Conservation (phyloP, 2,888 invertebrate genomes). For the Pammene aurita region DNA sequence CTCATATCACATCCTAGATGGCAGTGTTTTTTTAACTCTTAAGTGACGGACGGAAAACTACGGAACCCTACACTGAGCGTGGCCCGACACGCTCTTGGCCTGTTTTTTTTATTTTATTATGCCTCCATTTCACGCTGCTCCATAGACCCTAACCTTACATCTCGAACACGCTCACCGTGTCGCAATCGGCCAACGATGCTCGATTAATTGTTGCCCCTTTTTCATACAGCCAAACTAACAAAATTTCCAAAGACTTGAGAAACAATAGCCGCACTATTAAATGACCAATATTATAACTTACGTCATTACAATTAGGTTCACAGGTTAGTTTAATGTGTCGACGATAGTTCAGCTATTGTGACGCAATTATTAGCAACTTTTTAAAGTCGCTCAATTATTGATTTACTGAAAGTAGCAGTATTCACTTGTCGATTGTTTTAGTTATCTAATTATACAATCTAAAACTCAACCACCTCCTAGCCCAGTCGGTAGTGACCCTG, state of each 20-base stretch:
- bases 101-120: too few species aligned
- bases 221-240: slow-evolving; percentile 60
- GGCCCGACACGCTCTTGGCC: too few species aligned
- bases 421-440: slow-evolving; percentile 4
- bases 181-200: slow-evolving; percentile 59
- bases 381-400: slow-evolving; percentile 21
- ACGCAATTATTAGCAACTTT: slow-evolving; percentile 45
- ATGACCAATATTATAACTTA: background rate
- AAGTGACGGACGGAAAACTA: too few species aligned
- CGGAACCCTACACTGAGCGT: too few species aligned
- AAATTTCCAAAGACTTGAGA: slow-evolving; percentile 52
- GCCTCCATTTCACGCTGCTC: background rate
- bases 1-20: too few species aligned
- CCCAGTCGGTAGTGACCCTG: too few species aligned
- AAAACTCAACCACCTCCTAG: too few species aligned
- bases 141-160: slow-evolving; percentile 26
- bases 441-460: too few species aligned
- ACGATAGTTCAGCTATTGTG: slow-evolving; percentile 45
- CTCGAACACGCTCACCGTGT: slow-evolving; percentile 36
- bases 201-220: slow-evolving; percentile 70
- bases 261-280: slow-evolving; percentile 35
- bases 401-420: background rate
- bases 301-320: background rate
- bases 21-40: too few species aligned
- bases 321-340: background rate